phyloP scores from a whole-genome alignment of 2,797 vertebrate species.

The Tokudaia tokunoshimensis region DNA sequence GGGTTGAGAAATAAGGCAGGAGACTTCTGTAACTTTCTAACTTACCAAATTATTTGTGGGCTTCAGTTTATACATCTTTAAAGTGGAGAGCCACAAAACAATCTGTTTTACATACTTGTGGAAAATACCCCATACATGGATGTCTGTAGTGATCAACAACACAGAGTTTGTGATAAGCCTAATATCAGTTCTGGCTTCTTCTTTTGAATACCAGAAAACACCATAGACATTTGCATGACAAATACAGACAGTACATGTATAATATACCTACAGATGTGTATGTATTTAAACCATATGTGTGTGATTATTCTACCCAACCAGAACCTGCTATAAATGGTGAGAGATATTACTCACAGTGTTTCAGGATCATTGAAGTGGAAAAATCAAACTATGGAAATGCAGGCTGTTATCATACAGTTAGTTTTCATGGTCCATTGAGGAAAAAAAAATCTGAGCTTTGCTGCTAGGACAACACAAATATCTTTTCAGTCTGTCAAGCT shows the following conservation, averaged over 20 bases:
- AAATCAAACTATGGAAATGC: constrained; percentile 41
- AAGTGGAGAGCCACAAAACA: not conserved
- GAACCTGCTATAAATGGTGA: not conserved
- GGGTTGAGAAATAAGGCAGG: not conserved
- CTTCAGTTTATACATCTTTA: not conserved
- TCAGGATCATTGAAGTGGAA: constrained; percentile 21
- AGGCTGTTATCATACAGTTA: constrained; percentile 54
- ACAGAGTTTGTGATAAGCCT: not conserved
- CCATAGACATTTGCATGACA: not conserved
- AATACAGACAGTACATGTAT: not conserved
- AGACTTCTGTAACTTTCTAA: not conserved
- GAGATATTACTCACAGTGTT: not conserved
- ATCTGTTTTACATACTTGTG: not conserved
- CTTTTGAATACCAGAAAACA: not conserved
- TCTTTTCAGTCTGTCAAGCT: constrained; percentile 43
- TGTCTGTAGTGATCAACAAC: not conserved
- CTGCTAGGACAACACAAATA: constrained; percentile 47
- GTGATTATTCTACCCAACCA: not conserved
- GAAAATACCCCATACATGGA: not conserved
- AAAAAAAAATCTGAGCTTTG: constrained; percentile 40
- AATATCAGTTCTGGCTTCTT: not conserved
- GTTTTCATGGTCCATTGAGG: constrained; percentile 15
- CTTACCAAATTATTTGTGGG: not conserved
- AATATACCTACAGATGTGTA: not conserved
- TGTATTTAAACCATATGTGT: not conserved